Percentiles rank a stretch among this genome's conserved stretches.
Evolutionary conservation across 2,888 invertebrate species (phyloP).

Genomic region (Aleiodes alternator): DNA sequence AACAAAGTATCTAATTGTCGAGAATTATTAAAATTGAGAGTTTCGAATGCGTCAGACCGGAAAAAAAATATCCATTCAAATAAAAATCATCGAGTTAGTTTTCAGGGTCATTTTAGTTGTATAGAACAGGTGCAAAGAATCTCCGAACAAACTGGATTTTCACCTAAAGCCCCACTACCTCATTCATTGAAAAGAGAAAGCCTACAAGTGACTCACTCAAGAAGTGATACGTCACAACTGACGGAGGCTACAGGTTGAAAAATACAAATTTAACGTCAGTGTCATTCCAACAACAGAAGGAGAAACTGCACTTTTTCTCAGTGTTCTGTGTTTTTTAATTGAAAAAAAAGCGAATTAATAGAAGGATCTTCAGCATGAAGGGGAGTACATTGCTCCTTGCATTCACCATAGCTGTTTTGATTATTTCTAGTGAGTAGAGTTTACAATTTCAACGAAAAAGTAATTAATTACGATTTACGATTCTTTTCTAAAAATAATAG

Average conservation of each 20-base stretch:
- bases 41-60: constrained; percentile 23
- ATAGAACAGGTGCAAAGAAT: constrained; percentile 15
- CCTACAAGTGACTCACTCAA: constrained; percentile 50
- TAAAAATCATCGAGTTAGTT: neutral
- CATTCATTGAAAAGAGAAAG: constrained; percentile 62
- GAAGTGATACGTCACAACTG: constrained; percentile 29
- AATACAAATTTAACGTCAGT: constrained; percentile 46
- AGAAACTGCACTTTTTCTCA: constrained; percentile 20
- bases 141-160: constrained; percentile 30
- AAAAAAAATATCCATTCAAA: constrained; percentile 26
- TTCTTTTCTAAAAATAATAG: too few species aligned
- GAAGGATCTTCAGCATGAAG: constrained; percentile 44
- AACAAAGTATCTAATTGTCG: neutral
- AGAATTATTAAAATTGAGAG: neutral
- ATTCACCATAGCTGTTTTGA: constrained; percentile 45
- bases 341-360: neutral
- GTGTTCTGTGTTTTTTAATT: constrained; percentile 22
- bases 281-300: constrained; percentile 45
- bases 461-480: neutral
- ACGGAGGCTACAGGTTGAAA: neutral
- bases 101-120: constrained; percentile 36
- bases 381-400: constrained; percentile 47
- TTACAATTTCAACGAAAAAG: neutral
- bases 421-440: constrained; percentile 47
- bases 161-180: constrained; percentile 43